phyloP scores from a whole-genome alignment of 2,888 invertebrate genomes.

The Coleophora flavipennella region DNA sequence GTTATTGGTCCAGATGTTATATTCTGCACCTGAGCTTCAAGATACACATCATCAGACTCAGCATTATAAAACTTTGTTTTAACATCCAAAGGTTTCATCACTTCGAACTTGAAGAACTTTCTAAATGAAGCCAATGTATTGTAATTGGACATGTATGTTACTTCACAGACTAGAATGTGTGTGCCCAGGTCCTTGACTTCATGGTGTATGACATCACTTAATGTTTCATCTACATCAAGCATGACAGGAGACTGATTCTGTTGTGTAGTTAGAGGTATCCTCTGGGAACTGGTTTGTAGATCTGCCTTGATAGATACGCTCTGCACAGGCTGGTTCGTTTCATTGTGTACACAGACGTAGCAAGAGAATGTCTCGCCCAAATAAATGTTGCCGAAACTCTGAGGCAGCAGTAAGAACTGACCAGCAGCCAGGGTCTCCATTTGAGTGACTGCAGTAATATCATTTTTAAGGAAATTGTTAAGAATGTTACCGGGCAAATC shows the following conservation, averaged over 20 bases:
- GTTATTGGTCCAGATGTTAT: conserved; percentile 94
- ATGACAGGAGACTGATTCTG: conserved; percentile 75
- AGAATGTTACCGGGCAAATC: conserved; percentile 89
- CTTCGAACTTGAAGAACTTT: conserved; percentile 99
- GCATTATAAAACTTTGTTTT: conserved; percentile 99
- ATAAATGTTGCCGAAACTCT: conserved; percentile 98
- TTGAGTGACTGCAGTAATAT: conserved; percentile 86
- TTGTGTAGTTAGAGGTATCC: conserved; percentile 84
- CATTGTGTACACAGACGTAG: conserved; percentile 97
- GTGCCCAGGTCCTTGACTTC: conserved; percentile 99
- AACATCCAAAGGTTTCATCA: conserved; percentile 97
- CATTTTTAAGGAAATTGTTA: conserved; percentile 83
- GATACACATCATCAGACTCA: conserved; percentile 83
- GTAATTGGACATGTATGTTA: conserved; percentile 86
- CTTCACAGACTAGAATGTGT: conserved; percentile 97
- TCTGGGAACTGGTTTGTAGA: conserved; percentile 92
- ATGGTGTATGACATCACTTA: conserved; percentile 97
- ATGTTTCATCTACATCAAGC: conserved; percentile 84
- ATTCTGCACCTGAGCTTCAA: conserved; percentile 88
- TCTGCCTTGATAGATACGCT: conserved; percentile 93
- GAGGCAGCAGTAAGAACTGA: conserved; percentile 92
- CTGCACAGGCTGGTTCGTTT: conserved; percentile 86
- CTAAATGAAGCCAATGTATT: conserved; percentile 88
- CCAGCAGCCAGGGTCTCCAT: conserved; percentile 89
- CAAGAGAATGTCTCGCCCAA: conserved; percentile 98